These are phyloP conservation scores for Orbicella faveolata DNA, from an alignment of 64 coral and sea anemone genomes.

Conservation along the genomic window DNA sequence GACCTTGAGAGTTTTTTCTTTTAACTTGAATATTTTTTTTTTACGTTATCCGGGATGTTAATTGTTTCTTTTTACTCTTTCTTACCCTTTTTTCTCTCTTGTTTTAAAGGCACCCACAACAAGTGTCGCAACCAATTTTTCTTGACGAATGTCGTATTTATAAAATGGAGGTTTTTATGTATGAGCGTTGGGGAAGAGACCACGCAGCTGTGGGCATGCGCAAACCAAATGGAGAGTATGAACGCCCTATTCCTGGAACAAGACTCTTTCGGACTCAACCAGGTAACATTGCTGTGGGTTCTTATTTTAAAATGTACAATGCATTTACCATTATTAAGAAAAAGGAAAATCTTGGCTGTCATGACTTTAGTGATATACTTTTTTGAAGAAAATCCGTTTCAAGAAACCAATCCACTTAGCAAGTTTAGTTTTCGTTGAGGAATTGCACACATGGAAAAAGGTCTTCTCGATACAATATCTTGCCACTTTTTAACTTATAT, in stretches of 20 bases:
- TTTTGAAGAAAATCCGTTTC: no score
- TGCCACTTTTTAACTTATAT: no score
- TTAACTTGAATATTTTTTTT: no score
- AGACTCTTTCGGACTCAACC: constrained; percentile 55
- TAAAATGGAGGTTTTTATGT: constrained; percentile 45
- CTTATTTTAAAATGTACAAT: no score
- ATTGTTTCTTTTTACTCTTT: no score
- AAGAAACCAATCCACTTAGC: background rate
- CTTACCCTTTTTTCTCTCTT: no score
- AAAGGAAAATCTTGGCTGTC: no score
- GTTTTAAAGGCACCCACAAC: constrained; percentile 24
- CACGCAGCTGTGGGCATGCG: constrained; percentile 48
- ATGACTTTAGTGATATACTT: background rate
- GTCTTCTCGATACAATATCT: no score
- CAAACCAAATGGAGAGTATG: background rate
- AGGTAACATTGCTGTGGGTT: background rate
- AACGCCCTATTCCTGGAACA: constrained; percentile 26
- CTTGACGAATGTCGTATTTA: constrained; percentile 45
- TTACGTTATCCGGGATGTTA: no score
- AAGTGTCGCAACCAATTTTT: constrained; percentile 17
- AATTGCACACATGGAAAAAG: background rate
- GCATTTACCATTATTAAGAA: no score
- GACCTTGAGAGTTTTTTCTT: background rate
- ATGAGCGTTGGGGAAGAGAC: background rate
- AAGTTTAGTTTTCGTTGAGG: background rate